These are phyloP conservation scores for Drosophila barbarae DNA, from an alignment of 2,888 invertebrate species.

Conservation along the genomic window DNA sequence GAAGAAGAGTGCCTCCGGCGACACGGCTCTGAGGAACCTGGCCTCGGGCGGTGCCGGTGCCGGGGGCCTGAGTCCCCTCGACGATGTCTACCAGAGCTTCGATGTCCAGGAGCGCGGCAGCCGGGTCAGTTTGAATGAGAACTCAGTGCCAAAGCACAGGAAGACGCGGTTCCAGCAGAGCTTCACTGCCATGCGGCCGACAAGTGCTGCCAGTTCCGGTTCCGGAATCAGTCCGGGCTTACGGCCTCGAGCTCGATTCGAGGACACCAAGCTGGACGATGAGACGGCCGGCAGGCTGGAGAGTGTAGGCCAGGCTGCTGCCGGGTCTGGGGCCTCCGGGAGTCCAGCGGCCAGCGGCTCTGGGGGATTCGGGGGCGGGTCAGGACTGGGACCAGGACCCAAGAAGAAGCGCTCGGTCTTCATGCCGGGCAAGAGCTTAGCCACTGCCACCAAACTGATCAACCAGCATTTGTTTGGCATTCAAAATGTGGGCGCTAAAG, in stretches of 20 bases:
- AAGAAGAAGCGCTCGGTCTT: slow-evolving; percentile 81
- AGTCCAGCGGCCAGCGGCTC: slow-evolving; percentile 51
- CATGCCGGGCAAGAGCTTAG: slow-evolving; percentile 84
- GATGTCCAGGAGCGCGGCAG: slow-evolving; percentile 81
- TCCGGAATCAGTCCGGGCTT: slow-evolving; percentile 10
- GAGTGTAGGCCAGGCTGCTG: slow-evolving; percentile 1
- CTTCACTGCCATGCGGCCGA: slow-evolving; percentile 81
- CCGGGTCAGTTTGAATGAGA: slow-evolving; percentile 83
- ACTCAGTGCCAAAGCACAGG: slow-evolving; percentile 88
- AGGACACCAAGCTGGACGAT: slow-evolving; percentile 81
- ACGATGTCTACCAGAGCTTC: slow-evolving; percentile 82
- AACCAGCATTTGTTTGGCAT: slow-evolving; percentile 87
- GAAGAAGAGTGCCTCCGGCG: slow-evolving; percentile 90
- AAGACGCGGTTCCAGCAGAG: slow-evolving; percentile 92
- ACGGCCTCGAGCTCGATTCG: slow-evolving; percentile 77
- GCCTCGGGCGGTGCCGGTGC: slow-evolving; percentile 79
- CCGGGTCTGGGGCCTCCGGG: slow-evolving; percentile 19
- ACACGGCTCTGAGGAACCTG: slow-evolving; percentile 85
- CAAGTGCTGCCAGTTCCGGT: slow-evolving; percentile 1
- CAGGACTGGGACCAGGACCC: slow-evolving; percentile 31
- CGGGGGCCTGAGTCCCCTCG: slow-evolving; percentile 81
- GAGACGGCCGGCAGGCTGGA: slow-evolving; percentile 73
- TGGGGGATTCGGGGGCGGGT: slow-evolving; percentile 47
- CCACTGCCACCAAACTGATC: slow-evolving; percentile 86
- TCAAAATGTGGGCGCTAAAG: slow-evolving; percentile 80